Percentiles rank a stretch among this genome's conserved stretches.
These are phyloP conservation scores for Arion vulgaris DNA, from an alignment of 1,140 invertebrate species.

Conservation along the genomic window DNA sequence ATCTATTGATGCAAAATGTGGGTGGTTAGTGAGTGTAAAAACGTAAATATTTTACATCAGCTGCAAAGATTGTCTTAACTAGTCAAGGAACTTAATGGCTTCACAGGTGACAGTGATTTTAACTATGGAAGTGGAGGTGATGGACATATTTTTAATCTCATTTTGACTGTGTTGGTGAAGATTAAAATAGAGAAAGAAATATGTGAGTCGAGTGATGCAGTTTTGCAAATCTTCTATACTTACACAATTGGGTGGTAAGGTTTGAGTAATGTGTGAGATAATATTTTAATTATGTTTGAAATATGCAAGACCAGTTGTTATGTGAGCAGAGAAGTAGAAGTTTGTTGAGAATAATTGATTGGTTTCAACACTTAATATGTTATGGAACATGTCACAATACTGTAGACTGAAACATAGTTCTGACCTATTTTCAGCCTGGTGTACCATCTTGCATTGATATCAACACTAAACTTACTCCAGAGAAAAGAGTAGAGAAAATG, in stretches of 20 bases:
- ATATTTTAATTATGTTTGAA: background rate
- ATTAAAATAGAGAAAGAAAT: background rate
- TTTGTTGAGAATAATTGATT: background rate
- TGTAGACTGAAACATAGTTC: background rate
- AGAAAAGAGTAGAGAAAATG: slow-evolving; percentile 26
- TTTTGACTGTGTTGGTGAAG: background rate
- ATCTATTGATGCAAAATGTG: slow-evolving; percentile 26
- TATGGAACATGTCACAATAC: background rate
- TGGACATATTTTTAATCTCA: background rate
- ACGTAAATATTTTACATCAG: slow-evolving; percentile 23
- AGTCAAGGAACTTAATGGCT: background rate
- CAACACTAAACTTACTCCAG: slow-evolving; percentile 26
- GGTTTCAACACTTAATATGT: background rate
- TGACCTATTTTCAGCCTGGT: slow-evolving; percentile 24
- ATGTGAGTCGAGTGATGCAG: background rate
- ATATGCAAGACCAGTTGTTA: too few relatives aligned
- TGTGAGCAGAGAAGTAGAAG: background rate
- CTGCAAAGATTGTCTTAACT: background rate
- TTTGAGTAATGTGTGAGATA: background rate
- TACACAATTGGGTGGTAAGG: background rate
- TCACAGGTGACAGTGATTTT: background rate
- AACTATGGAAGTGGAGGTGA: slow-evolving; percentile 16
- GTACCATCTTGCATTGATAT: slow-evolving; percentile 27
- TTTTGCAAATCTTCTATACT: background rate
- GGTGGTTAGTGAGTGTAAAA: slow-evolving; percentile 31